Evolutionary conservation across 1,140 invertebrate genomes (phyloP).

Genomic region (Aphidius ervi): DNA sequence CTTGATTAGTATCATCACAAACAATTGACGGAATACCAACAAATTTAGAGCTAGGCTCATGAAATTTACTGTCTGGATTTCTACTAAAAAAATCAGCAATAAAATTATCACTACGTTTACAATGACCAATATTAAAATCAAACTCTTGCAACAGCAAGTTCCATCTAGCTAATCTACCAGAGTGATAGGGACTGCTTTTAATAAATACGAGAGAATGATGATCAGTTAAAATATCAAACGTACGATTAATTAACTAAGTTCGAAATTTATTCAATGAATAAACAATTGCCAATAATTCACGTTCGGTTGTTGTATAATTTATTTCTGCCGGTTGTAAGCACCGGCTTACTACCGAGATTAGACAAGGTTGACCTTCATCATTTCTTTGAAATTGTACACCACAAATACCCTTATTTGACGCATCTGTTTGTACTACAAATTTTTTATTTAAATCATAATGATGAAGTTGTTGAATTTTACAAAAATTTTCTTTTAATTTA

Average conservation of each 20-base stretch:
- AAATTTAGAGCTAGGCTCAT: constrained; percentile 2
- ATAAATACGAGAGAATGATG: constrained; percentile 16
- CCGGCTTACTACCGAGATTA: constrained; percentile 4
- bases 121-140: constrained; percentile 12
- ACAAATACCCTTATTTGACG: constrained; percentile 1
- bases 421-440: constrained; percentile 10
- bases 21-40: not conserved
- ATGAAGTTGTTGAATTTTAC: not conserved
- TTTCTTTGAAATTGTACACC: not conserved
- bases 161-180: constrained; percentile 6
- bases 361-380: not conserved
- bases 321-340: constrained; percentile 14
- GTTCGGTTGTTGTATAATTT: constrained; percentile 21
- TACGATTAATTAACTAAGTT: constrained; percentile 9
- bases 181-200: constrained; percentile 1
- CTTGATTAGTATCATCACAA: not conserved
- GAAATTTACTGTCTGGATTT: not conserved
- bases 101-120: constrained; percentile 15
- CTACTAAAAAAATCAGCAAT: constrained; percentile 21
- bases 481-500: constrained; percentile 1
- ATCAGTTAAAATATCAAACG: constrained; percentile 16
- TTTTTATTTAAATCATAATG: constrained; percentile 3
- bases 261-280: constrained; percentile 16
- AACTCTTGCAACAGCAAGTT: constrained; percentile 17
- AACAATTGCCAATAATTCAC: constrained; percentile 19